Percentiles rank a stretch among this genome's conserved stretches.
Evolutionary conservation across 2,797 vertebrate genomes (phyloP).

Genomic region (Anableps anableps): DNA sequence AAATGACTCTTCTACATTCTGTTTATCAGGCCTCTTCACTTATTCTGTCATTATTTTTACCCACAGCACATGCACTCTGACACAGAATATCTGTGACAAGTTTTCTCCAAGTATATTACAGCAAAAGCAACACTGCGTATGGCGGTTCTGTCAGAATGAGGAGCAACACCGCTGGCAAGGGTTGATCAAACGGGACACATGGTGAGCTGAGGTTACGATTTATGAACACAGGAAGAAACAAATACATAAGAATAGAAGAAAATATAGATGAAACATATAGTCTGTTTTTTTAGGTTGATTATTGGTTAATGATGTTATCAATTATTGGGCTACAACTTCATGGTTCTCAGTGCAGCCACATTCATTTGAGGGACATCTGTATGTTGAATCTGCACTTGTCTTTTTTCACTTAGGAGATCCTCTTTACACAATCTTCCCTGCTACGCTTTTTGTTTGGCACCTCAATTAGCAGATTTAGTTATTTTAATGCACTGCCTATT

Average conservation of each 20-base stretch:
- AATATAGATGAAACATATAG: not conserved
- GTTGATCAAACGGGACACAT: not conserved
- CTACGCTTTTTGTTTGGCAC: constrained; percentile 16
- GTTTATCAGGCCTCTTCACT: not conserved
- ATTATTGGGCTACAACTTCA: not conserved
- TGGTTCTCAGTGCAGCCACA: not conserved
- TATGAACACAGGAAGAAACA: not conserved
- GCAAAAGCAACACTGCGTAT: not conserved
- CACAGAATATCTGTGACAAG: not conserved
- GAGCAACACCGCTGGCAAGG: not conserved
- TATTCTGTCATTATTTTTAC: not conserved
- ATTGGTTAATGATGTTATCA: not conserved
- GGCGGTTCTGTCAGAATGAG: no score
- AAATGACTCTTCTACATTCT: not conserved
- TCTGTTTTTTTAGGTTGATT: not conserved
- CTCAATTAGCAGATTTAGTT: not conserved
- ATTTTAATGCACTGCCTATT: constrained; percentile 33
- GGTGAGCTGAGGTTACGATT: not conserved
- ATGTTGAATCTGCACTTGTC: not conserved
- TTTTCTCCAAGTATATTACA: not conserved
- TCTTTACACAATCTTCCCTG: constrained; percentile 1
- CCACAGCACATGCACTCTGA: not conserved
- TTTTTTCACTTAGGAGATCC: constrained; percentile 12
- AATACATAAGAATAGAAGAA: not conserved
- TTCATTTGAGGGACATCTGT: constrained; percentile 1